Percentiles rank a stretch among this genome's conserved stretches.
These are phyloP conservation scores for Rhinolophus ferrumequinum DNA, from an alignment of 2,113 vertebrate species.

Conservation along the genomic window DNA sequence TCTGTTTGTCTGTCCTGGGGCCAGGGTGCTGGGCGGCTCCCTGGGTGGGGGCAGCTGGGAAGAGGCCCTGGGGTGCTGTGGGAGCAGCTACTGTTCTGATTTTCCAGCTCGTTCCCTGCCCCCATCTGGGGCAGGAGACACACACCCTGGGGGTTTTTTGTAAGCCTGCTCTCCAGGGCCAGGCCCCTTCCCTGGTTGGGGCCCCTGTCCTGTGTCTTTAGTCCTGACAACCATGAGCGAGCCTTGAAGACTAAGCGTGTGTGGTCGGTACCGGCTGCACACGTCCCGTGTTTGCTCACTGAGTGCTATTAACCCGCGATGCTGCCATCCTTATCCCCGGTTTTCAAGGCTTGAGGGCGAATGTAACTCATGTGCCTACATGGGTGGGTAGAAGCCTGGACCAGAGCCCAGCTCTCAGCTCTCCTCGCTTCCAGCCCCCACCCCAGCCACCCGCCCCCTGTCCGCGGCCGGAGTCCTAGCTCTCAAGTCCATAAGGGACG, in stretches of 20 bases:
- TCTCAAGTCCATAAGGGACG: rapidly evolving
- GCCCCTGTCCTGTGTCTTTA: no score
- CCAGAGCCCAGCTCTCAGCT: background rate
- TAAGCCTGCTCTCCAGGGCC: background rate
- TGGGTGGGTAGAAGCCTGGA: background rate
- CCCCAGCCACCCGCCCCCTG: background rate
- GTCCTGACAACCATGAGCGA: no score
- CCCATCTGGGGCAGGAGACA: background rate
- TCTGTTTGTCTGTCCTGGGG: conserved; percentile 38
- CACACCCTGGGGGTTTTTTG: background rate
- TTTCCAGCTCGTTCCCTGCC: background rate
- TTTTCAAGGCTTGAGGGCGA: background rate
- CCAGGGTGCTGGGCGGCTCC: conserved; percentile 7
- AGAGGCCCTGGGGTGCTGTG: background rate
- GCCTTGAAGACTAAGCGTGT: no score
- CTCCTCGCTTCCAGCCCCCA: background rate
- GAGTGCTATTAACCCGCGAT: rapidly evolving
- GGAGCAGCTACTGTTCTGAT: background rate
- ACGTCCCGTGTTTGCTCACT: background rate
- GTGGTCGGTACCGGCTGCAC: background rate
- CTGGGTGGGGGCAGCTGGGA: conserved; percentile 9
- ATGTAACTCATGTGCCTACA: background rate
- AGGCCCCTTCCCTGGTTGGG: background rate
- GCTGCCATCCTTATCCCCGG: background rate
- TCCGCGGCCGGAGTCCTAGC: background rate